Base-by-base conservation (phyloP, 30 jellyfish, hydroid and myxozoan genomes). In the Rhopilema esculentum region DNA sequence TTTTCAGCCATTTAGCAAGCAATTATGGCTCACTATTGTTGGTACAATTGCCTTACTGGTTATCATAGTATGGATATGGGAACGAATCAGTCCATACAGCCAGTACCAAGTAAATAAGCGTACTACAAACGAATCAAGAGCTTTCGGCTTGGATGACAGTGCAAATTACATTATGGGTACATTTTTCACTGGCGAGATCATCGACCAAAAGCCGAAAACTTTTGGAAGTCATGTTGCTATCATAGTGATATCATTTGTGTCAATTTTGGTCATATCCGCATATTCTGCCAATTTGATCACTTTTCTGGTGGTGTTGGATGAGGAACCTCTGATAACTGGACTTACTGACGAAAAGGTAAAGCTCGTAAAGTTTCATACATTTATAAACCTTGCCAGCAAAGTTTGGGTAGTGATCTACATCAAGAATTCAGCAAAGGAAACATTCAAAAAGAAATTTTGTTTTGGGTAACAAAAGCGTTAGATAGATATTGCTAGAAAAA, bases 251-350 rank as follows among this genome's bases (percentile, higher is more conserved):
- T 53, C 94, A 8, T 74, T 63, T 51, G 73, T 75, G 32, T 74
- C 94, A 20, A 85, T 85, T 20, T 27, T 85, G 78, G 61, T 75
- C 8, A 73, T 75, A 17, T 25, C 94, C 9, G 90, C 90, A 22
- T 87, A 87, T 87, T 87, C 95, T 33, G 90, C 90, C 49, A 87
- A 76, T 68, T 69, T 87, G 75, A 77, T 87, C 24, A 70, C 95
- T 12, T 76, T 67, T 33, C 79, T 87, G 26, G 86, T 78, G 27
- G 90, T 87, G 1, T 23, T 85, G 78, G 89, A 85, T 64, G 88
- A 85, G 6, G 70, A 17, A 20, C 94, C 88, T 0, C 74, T 65
- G 48, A 66, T 75, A 22, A 21, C 68, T 31, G 88, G 88, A 4
- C 25, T 85, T 20, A 23, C 21, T 17, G 94, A 85, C 49, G 83